Conservation (phyloP, 2,797 vertebrate species). For the Danio jaintianensis region DNA sequence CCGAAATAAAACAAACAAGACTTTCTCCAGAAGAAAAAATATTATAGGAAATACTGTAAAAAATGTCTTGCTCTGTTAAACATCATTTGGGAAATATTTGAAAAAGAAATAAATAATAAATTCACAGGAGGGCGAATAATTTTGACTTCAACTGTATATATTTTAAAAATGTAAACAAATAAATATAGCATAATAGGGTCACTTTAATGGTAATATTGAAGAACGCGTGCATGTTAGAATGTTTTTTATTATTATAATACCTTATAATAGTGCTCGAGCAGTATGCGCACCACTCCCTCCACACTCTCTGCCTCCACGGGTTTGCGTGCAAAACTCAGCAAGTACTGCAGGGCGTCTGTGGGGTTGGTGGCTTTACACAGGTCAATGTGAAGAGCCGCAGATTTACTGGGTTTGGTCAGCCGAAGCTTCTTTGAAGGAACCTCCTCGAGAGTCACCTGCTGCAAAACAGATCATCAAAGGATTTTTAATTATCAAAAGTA, state of each 20-base stretch:
- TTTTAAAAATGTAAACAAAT: too few relatives aligned
- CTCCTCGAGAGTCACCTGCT: constrained; percentile 89
- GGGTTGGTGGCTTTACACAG: constrained; percentile 92
- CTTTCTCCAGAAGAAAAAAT: too few relatives aligned
- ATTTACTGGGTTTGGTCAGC: constrained; percentile 96
- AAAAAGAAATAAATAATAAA: too few relatives aligned
- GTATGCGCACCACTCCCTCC: constrained; percentile 92
- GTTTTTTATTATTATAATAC: constrained; percentile 64
- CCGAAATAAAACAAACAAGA: too few relatives aligned
- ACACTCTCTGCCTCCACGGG: constrained; percentile 95
- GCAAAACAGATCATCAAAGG: not conserved
- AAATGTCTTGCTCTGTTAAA: too few relatives aligned
- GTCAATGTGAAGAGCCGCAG: constrained; percentile 93
- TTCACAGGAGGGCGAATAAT: too few relatives aligned
- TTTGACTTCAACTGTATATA: too few relatives aligned
- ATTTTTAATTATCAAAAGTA: not conserved
- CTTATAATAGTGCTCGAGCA: constrained; percentile 98
- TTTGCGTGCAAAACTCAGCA: constrained; percentile 92
- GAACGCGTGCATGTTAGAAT: too few relatives aligned
- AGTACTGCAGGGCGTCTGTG: constrained; percentile 92
- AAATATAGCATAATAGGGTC: too few relatives aligned
- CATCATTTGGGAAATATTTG: too few relatives aligned
- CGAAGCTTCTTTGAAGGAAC: constrained; percentile 90
- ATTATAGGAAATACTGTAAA: too few relatives aligned
- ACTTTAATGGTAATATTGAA: not conserved